Evolutionary conservation across 2,888 invertebrate species (phyloP).

Genomic region (Cephus rjabovi): DNA sequence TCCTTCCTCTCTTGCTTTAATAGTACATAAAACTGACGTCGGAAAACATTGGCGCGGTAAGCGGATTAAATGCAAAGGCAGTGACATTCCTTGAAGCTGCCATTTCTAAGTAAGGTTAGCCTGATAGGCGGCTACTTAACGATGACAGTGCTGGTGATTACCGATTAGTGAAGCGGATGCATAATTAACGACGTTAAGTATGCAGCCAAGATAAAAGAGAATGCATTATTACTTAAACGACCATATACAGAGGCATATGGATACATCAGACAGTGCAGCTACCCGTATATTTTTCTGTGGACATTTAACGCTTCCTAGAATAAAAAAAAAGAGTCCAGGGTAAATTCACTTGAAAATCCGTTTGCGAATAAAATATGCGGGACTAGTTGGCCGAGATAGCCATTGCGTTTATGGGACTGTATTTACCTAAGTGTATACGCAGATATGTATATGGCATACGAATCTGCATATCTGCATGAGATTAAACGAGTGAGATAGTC

Average conservation of each 20-base stretch:
- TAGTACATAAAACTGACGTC: neutral
- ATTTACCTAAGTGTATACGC: neutral
- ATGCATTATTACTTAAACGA: slow-evolving; percentile 18
- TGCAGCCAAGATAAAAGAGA: slow-evolving; percentile 28
- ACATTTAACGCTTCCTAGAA: neutral
- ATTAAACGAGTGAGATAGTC: neutral
- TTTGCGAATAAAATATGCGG: neutral
- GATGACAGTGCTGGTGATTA: slow-evolving; percentile 23
- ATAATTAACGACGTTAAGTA: slow-evolving; percentile 31
- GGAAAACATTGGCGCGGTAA: neutral
- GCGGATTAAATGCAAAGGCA: neutral
- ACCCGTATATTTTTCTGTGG: neutral
- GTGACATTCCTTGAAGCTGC: neutral
- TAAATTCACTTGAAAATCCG: neutral
- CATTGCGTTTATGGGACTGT: neutral
- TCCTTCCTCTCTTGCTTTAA: neutral
- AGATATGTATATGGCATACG: neutral
- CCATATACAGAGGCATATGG: neutral
- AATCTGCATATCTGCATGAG: neutral
- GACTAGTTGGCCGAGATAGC: neutral
- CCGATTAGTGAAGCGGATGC: slow-evolving; percentile 33
- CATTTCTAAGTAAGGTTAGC: neutral
- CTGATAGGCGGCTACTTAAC: slow-evolving; percentile 12
- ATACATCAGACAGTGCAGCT: neutral
- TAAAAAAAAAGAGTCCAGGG: neutral